Conservation (phyloP, 2,797 vertebrate species). For the Protonibea diacanthus region DNA sequence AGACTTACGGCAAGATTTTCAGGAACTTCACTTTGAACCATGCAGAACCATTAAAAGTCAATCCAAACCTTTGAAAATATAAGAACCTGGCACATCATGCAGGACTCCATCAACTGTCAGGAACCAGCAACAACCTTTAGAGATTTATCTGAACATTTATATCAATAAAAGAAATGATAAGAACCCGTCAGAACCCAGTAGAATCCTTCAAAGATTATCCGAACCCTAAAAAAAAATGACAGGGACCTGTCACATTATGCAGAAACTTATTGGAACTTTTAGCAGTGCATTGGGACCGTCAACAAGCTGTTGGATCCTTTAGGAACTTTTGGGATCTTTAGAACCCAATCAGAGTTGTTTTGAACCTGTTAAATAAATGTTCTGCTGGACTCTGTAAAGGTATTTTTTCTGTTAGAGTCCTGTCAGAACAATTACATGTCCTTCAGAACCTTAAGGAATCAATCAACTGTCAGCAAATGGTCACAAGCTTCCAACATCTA, state of each 20-base stretch:
- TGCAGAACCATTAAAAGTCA: not conserved
- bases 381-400: not conserved
- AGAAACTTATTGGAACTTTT: not conserved
- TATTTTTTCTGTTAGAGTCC: not conserved
- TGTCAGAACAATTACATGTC: not conserved
- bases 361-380: not conserved
- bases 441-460: not conserved
- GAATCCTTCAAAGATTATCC: not conserved
- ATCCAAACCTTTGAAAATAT: not conserved
- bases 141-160: not conserved
- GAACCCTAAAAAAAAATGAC: not conserved
- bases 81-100: not conserved
- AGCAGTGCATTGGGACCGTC: not conserved
- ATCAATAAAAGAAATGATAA: not conserved
- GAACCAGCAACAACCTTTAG: not conserved
- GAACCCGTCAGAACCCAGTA: not conserved
- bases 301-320: not conserved
- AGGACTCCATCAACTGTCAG: not conserved
- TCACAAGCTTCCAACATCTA: not conserved
- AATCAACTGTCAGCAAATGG: constrained; percentile 5
- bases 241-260: not conserved
- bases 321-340: not conserved
- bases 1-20: not conserved
- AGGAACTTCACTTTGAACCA: not conserved
- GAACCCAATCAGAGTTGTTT: not conserved